A percentile compares a stretch with the other conserved stretches of the same genome.
Conservation (phyloP, 2,888 invertebrate genomes). For the Eupithecia centaureata region DNA sequence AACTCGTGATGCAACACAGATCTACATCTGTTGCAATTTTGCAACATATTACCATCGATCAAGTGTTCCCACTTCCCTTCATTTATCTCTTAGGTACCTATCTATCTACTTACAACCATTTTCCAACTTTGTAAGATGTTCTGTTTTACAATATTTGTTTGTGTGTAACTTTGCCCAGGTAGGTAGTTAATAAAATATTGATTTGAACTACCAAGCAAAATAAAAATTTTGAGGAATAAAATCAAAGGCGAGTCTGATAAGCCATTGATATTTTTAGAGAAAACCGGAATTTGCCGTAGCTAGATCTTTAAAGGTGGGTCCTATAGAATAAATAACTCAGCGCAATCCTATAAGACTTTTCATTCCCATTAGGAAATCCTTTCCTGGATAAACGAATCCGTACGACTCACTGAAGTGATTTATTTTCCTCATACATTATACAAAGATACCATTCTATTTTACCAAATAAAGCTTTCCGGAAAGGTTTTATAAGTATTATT, state of each 20-base stretch:
- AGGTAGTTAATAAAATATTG: background rate
- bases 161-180: background rate
- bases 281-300: background rate
- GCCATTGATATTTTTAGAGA: background rate
- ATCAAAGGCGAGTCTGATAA: background rate
- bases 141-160: too few species aligned
- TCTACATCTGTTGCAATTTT: too few species aligned
- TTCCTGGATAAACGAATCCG: background rate
- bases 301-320: too few species aligned
- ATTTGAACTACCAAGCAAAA: background rate
- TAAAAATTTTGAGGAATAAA: background rate
- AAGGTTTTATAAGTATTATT: too few species aligned
- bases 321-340: background rate
- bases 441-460: background rate
- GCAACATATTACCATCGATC: too few species aligned
- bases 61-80: too few species aligned
- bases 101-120: too few species aligned
- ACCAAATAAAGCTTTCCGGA: background rate
- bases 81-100: too few species aligned
- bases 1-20: too few species aligned
- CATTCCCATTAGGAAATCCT: background rate
- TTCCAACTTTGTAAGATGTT: too few species aligned
- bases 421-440: slow-evolving; percentile 1
- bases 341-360: background rate
- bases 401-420: background rate